Conservation (phyloP, 2,888 invertebrate genomes). For the Erynnis tages region DNA sequence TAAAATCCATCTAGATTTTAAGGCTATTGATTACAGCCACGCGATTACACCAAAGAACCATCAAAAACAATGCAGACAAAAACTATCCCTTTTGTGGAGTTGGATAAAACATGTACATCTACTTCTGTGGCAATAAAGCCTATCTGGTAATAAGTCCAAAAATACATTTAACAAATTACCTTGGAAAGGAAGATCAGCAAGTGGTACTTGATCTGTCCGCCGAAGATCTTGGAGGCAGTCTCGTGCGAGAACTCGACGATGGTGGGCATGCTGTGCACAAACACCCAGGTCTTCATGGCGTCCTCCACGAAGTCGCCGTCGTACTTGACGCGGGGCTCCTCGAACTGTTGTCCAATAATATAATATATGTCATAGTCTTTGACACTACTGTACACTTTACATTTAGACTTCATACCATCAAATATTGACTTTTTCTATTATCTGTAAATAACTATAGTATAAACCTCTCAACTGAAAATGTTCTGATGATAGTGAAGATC, state of each 20-base stretch:
- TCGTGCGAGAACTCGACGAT: constrained; percentile 98
- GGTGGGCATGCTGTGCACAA: constrained; percentile 91
- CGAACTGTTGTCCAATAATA: constrained; percentile 83
- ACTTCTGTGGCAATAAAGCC: background rate
- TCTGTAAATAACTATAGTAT: too few relatives aligned
- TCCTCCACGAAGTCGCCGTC: constrained; percentile 86
- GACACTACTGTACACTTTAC: too few relatives aligned
- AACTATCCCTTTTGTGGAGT: too few relatives aligned
- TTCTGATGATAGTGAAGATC: too few relatives aligned
- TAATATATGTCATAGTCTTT: background rate
- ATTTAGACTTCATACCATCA: too few relatives aligned
- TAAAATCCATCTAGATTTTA: too few relatives aligned
- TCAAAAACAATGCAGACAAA: too few relatives aligned
- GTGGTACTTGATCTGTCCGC: constrained; percentile 98
- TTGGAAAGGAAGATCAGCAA: constrained; percentile 97
- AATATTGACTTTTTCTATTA: too few relatives aligned
- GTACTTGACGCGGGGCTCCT: constrained; percentile 89
- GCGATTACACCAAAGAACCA: too few relatives aligned
- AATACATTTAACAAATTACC: constrained; percentile 49
- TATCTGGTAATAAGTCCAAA: background rate
- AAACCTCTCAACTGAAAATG: too few relatives aligned
- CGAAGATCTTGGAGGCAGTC: constrained; percentile 98
- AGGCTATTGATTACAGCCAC: too few relatives aligned
- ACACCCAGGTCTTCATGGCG: constrained; percentile 90
- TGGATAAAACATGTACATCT: too few relatives aligned